Evolutionary conservation across 92 coral and sea anemone genomes (phyloP), one percentile per base, ranked within the genome.

Genomic region (Umimayanthus chanpuru): DNA sequence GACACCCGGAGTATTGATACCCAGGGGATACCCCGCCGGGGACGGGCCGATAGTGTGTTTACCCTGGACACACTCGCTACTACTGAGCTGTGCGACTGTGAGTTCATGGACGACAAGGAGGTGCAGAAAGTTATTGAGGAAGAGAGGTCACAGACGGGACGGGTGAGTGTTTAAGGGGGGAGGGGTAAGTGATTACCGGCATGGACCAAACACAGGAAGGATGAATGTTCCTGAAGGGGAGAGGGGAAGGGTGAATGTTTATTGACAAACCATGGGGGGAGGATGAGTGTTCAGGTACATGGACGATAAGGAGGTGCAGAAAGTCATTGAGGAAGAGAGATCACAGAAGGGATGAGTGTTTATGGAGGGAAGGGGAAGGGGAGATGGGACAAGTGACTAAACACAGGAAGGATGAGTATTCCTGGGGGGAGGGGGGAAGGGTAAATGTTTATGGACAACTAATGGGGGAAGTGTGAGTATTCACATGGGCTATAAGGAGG

Each of bases 91-190:
- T 78, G 81, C 26, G 97, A 94, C 56, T 89, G 97, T 74, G 89
- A 86, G 90, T 93, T 94, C 70, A 89, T 90, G 38, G 95, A 92
- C 40, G 93, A 93, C 1, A n/a, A n/a, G n/a, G n/a, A n/a, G n/a
- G n/a, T n/a, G n/a, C n/a, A n/a, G n/a, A n/a, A n/a, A n/a, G n/a
- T 96, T 88, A 94, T 96, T 30, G 94, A 88, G 65, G 96, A 94
- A 49, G 98, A 96, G 65, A 93, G 90, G 77, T 91, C 98, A 2
- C 94, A 88, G 88, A 96, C 94, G 44, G 98, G 98, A 80, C 89
- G 98, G 86, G 98, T 96, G 82, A 40, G 95, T 86, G 15, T 3
- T 32, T 43, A 4, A 73, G 4, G 39, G 76, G 76, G 39, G 75
- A 18, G 18, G 66, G 66, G 5, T 15, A 75, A 36, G 93, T 85